Base-by-base conservation (phyloP, 1,140 invertebrate genomes). In the Drosophila grimshawi region DNA sequence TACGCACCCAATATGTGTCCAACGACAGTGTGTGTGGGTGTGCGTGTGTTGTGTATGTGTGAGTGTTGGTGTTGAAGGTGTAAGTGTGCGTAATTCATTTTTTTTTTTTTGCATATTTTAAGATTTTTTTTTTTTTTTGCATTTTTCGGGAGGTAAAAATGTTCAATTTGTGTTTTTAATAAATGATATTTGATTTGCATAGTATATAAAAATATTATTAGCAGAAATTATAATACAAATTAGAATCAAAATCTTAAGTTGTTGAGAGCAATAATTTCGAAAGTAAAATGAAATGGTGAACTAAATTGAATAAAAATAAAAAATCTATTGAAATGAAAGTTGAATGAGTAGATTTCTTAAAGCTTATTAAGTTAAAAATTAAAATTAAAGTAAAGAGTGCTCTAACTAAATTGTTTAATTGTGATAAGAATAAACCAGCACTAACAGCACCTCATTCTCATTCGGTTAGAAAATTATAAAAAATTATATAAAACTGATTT, bases 141-240 rank as follows among this genome's bases (percentile, higher is more conserved):
- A 49, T 73, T 88, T 70, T 80, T 70, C 32, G 72, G 46, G 55
- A 67, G 72, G 60, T 79, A 86, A 76, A 88, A 61, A 88, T 70
- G 67, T 77, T 49, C 73, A 74, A 78, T 76, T 60, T 68, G 64
- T 78, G 52, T 72, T 70, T 79, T 83, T 80, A 82, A 82, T 85
- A 82, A 85, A 79, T 81, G 59, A 80, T 80, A 80, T 80, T 78
- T 53, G 35, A 51, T 76, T 76, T 76, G 48, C 56, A 53, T 67
- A 48, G 53, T 64, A 70, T 70, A 56, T 51, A 75, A 69, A 53
- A 68, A 70, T 59, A 70, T 75, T 39, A 69, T 62, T 62, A 48
- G 55, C 55, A 41, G 6, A 60, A 68, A 57, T 62, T 46, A 69
- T 48, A 41, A 8, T 49, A 60, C 3, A 35, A 52, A 51, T 41